Evolutionary conservation across 2,888 invertebrate species (phyloP).

Genomic region (Caenorhabditis japonica): DNA sequence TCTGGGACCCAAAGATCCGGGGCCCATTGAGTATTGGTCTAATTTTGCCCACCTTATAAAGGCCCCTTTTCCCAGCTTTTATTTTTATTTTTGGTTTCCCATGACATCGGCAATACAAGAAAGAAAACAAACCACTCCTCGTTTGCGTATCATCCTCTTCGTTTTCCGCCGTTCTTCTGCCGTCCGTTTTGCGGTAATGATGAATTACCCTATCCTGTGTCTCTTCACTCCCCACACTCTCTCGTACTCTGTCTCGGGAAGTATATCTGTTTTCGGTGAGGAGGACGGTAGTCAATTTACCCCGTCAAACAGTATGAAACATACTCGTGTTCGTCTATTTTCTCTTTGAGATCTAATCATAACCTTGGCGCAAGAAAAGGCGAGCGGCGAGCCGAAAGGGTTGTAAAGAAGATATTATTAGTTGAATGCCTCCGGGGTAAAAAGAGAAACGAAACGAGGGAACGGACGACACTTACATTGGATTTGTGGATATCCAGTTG

Average conservation of each 20-base stretch:
- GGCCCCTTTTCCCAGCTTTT: too few relatives aligned
- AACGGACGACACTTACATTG: slow-evolving; percentile 34
- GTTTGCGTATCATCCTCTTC: background rate
- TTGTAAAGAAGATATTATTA: slow-evolving; percentile 35
- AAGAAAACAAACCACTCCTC: background rate
- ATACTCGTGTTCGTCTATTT: slow-evolving; percentile 49
- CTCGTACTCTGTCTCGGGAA: slow-evolving; percentile 18
- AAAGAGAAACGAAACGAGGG: background rate
- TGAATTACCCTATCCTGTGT: slow-evolving; percentile 43
- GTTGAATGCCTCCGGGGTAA: too few relatives aligned
- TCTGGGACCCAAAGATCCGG: too few relatives aligned
- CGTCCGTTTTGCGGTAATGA: slow-evolving; percentile 50
- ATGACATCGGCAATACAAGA: too few relatives aligned
- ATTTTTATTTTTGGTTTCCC: too few relatives aligned
- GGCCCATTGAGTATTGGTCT: too few relatives aligned
- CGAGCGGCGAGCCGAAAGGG: slow-evolving; percentile 48
- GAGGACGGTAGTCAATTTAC: slow-evolving; percentile 37
- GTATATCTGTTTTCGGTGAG: slow-evolving; percentile 40
- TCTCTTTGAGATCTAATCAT: slow-evolving; percentile 48
- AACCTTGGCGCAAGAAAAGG: slow-evolving; percentile 29
- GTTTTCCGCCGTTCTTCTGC: slow-evolving; percentile 9
- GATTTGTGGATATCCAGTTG: slow-evolving; percentile 43
- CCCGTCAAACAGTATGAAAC: slow-evolving; percentile 37
- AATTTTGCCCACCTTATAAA: too few relatives aligned
- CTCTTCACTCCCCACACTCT: background rate